phyloP scores from a whole-genome alignment of 2,888 invertebrate species.

The Meghimatium bilineatum region DNA sequence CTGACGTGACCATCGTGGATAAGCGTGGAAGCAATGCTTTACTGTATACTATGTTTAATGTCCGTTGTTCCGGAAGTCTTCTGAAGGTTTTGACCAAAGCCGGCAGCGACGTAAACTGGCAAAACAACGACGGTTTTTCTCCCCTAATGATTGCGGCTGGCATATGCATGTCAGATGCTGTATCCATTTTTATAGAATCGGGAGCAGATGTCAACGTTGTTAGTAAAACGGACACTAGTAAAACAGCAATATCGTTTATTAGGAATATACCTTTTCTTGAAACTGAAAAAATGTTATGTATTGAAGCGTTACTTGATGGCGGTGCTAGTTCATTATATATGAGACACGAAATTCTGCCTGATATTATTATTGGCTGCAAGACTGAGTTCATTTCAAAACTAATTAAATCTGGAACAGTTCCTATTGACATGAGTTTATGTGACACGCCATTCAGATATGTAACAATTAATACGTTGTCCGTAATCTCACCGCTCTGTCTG shows the following conservation, averaged over 20 bases:
- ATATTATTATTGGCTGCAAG: background rate
- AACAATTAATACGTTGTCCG: background rate
- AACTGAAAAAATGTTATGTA: background rate
- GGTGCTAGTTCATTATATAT: constrained; percentile 9
- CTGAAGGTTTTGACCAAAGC: background rate
- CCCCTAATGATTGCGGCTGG: constrained; percentile 8
- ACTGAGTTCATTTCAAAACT: background rate
- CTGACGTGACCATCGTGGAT: background rate
- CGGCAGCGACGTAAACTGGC: constrained; percentile 9
- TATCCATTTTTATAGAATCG: background rate
- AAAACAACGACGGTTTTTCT: constrained; percentile 11
- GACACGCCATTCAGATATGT: too few relatives aligned
- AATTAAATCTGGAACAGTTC: background rate
- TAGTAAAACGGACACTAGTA: background rate
- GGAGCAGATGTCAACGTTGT: constrained; percentile 31
- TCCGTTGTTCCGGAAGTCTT: background rate
- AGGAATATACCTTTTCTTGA: background rate
- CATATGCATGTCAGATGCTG: background rate
- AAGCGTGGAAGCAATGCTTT: background rate
- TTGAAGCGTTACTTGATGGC: background rate
- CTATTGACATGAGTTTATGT: background rate
- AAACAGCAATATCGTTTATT: constrained; percentile 7
- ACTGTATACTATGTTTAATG: background rate
- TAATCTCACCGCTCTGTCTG: background rate
- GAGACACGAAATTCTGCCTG: background rate